phyloP scores from a whole-genome alignment of 2,113 vertebrate genomes.

The Lepisosteus osseus region DNA sequence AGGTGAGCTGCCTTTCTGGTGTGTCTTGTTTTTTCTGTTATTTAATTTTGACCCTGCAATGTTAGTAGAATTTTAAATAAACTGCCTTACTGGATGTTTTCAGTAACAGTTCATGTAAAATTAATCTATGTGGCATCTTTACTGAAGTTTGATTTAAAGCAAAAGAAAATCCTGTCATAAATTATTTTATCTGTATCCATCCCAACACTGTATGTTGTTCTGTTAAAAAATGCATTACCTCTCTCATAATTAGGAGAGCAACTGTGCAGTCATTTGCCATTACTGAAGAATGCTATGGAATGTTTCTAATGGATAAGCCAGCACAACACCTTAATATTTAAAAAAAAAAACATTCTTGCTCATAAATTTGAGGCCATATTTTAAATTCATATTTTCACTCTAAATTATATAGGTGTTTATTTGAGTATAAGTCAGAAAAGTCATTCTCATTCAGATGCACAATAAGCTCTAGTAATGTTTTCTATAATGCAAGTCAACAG shows the following conservation, averaged over 20 bases:
- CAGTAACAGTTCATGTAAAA: conserved; percentile 68
- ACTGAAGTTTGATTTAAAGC: conserved; percentile 76
- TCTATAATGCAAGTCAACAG: conserved; percentile 54
- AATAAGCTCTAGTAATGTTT: conserved; percentile 71
- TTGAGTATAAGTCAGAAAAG: conserved; percentile 36
- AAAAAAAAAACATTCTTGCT: conserved; percentile 25
- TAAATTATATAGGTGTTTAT: conserved; percentile 70
- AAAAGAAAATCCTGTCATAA: conserved; percentile 63
- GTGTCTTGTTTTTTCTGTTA: conserved; percentile 32
- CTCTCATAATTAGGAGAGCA: conserved; percentile 75
- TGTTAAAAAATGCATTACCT: conserved; percentile 73
- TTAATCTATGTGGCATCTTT: conserved; percentile 68
- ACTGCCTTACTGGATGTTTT: conserved; percentile 53
- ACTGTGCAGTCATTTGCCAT: conserved; percentile 55
- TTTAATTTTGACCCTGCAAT: conserved; percentile 61
- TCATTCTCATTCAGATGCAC: conserved; percentile 76
- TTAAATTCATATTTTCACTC: conserved; percentile 58
- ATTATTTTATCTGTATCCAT: conserved; percentile 73
- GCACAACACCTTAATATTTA: conserved; percentile 65
- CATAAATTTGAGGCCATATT: conserved; percentile 60
- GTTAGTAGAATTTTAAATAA: conserved; percentile 57
- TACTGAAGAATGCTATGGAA: conserved; percentile 44
- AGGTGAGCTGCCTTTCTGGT: conserved; percentile 48
- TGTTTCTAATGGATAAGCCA: conserved; percentile 55
- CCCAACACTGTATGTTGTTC: conserved; percentile 65